Conservation (phyloP, 2,888 invertebrate species). For the Nowickia ferox region DNA sequence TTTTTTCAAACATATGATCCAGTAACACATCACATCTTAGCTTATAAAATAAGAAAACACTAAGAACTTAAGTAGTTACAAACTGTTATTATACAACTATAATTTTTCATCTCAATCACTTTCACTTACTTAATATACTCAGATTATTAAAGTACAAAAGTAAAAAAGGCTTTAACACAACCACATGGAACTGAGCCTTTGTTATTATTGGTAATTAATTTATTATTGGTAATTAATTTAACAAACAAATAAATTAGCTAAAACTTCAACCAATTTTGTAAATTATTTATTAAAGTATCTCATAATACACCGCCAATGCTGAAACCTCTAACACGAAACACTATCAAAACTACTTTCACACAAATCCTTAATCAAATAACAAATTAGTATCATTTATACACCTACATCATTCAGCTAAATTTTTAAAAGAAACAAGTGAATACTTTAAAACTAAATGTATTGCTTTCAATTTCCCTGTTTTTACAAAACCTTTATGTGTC, state of each 20-base stretch:
- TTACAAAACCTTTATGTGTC: constrained; percentile 67
- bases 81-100: constrained; percentile 48
- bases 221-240: neutral
- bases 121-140: constrained; percentile 34
- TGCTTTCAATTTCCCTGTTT: constrained; percentile 70
- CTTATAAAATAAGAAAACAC: constrained; percentile 15
- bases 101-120: constrained; percentile 44
- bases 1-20: constrained; percentile 40
- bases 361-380: constrained; percentile 18
- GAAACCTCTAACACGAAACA: constrained; percentile 8
- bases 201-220: neutral
- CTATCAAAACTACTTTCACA: neutral
- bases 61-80: constrained; percentile 47
- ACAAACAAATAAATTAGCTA: neutral
- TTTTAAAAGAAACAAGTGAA: constrained; percentile 1
- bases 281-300: constrained; percentile 6
- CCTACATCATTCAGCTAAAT: constrained; percentile 32
- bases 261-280: neutral
- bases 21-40: constrained; percentile 20
- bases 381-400: constrained; percentile 16
- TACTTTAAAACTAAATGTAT: constrained; percentile 52
- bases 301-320: constrained; percentile 9
- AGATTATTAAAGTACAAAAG: constrained; percentile 12
- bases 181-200: constrained; percentile 9
- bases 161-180: constrained; percentile 14